Base-by-base conservation (phyloP, 92 coral and sea anemone genomes). In the Isaurus tuberculatus region DNA sequence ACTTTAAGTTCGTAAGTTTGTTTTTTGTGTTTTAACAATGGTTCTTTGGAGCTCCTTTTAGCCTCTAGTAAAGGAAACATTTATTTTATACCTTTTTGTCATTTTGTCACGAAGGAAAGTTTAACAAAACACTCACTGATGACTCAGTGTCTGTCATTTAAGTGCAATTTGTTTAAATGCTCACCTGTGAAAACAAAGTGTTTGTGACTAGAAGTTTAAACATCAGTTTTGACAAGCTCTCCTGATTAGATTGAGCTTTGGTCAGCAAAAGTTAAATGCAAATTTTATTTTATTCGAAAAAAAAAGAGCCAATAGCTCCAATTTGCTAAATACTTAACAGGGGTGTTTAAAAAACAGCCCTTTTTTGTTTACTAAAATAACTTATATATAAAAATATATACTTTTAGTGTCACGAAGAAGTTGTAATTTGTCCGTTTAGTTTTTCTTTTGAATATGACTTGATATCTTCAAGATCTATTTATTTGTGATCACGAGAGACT, bases 321-420 rank as follows among this genome's bases (percentile, higher is more conserved):
- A 22, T 27, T 63, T 27, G 9, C 27, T 1, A 3, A 63, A 26
- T 27, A 19, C 29, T n/a, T 28, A 26, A 15, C 69, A 63, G 69
- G 34, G 33, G 27, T 55, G 23, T 26, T 63, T 29, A 25, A 34
- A 26, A 26, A 29, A 9, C 19, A 29, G 14, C 31, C 69, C 69
- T 15, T 63, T 19, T 25, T 13, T 10, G 69, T 28, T 77, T 34
- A 3, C 8, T 34, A 10, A 57, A 14, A 58, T 30, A 77, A 77
- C 51, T 22, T 5, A 43, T 15, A 77, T 7, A 40, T 40, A 40
- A 13, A 29, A 28, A 77, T 34, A 36, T 33, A 57, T 42, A 19
- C 58, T 22, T 77, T 43, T 23, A 77, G 31, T 77, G 70, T 57
- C 82, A 77, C 82, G 70, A 57, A 77, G 10, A 26, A 10, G 29